These are phyloP conservation scores for Venusia cambrica DNA, from an alignment of 2,888 invertebrate genomes.

Conservation along the genomic window DNA sequence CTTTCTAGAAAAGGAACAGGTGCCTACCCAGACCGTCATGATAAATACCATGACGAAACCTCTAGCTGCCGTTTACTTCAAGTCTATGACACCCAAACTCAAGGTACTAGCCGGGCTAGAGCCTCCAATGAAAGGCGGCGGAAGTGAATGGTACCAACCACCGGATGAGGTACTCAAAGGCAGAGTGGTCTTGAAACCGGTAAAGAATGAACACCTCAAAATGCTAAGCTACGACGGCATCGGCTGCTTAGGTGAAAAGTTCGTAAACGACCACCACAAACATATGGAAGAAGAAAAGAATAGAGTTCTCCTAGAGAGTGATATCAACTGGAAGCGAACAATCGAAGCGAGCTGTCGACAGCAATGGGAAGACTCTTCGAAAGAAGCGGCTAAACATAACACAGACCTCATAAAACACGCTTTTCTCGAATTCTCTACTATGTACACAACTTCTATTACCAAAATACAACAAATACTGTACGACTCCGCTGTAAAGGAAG, in stretches of 20 bases:
- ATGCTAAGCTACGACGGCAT: slow-evolving; percentile 56
- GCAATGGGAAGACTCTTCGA: slow-evolving; percentile 42
- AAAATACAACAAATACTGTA: slow-evolving; percentile 55
- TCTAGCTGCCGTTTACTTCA: slow-evolving; percentile 64
- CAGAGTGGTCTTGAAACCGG: slow-evolving; percentile 53
- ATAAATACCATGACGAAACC: slow-evolving; percentile 54
- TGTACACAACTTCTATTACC: slow-evolving; percentile 50
- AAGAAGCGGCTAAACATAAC: slow-evolving; percentile 40
- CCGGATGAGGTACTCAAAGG: slow-evolving; percentile 56
- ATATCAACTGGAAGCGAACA: slow-evolving; percentile 48
- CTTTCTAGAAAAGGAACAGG: slow-evolving; percentile 54
- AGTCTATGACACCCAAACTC: slow-evolving; percentile 56
- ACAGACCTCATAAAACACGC: slow-evolving; percentile 47
- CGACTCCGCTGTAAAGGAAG: slow-evolving; percentile 49
- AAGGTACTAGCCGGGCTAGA: slow-evolving; percentile 63
- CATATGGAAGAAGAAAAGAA: slow-evolving; percentile 44
- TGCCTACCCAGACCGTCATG: slow-evolving; percentile 63
- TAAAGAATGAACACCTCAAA: slow-evolving; percentile 44
- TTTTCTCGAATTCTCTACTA: slow-evolving; percentile 46
- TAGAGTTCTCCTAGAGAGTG: slow-evolving; percentile 42
- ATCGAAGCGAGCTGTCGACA: slow-evolving; percentile 36
- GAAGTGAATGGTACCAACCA: slow-evolving; percentile 60
- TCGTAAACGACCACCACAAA: slow-evolving; percentile 42
- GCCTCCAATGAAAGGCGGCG: slow-evolving; percentile 63
- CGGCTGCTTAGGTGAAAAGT: slow-evolving; percentile 40